phyloP scores from a whole-genome alignment of 1,140 invertebrate species.

The Caenorhabditis brenneri region DNA sequence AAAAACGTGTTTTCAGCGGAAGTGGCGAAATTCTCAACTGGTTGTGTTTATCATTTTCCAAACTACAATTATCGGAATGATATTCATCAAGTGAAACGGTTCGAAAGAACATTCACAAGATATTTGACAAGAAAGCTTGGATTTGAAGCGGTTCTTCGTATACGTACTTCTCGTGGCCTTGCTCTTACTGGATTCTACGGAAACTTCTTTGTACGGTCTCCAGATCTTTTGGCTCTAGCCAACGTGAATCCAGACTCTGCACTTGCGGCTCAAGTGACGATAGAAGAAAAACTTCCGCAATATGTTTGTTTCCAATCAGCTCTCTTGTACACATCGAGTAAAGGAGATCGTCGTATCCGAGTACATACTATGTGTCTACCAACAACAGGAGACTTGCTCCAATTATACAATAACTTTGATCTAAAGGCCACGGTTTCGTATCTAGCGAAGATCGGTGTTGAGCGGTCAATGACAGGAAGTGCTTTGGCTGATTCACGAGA shows the following conservation, averaged over 20 bases:
- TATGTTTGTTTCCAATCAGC: conserved; percentile 94
- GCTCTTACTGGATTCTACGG: conserved; percentile 97
- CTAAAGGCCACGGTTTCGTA: conserved; percentile 90
- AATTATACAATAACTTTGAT: conserved; percentile 89
- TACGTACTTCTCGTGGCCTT: conserved; percentile 84
- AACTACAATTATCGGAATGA: conserved; percentile 79
- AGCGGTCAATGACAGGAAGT: conserved; percentile 83
- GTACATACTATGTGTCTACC: conserved; percentile 96
- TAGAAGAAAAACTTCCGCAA: conserved; percentile 75
- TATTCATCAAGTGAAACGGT: conserved; percentile 76
- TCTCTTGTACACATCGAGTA: conserved; percentile 93
- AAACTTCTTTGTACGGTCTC: conserved; percentile 97
- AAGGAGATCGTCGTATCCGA: conserved; percentile 93
- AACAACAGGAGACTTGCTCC: conserved; percentile 81
- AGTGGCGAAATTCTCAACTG: conserved; percentile 90
- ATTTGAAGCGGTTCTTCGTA: conserved; percentile 97
- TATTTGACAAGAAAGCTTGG: conserved; percentile 96
- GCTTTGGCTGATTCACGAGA: conserved; percentile 87
- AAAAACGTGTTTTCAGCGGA: conserved; percentile 70
- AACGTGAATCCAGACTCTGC: conserved; percentile 97
- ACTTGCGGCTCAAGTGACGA: conserved; percentile 89
- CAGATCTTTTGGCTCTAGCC: conserved; percentile 91
- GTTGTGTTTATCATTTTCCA: conserved; percentile 90
- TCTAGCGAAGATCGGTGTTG: conserved; percentile 77
- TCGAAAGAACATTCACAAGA: conserved; percentile 81